Conservation (phyloP, 23 tunicate species). For the Ascidia mentula region DNA sequence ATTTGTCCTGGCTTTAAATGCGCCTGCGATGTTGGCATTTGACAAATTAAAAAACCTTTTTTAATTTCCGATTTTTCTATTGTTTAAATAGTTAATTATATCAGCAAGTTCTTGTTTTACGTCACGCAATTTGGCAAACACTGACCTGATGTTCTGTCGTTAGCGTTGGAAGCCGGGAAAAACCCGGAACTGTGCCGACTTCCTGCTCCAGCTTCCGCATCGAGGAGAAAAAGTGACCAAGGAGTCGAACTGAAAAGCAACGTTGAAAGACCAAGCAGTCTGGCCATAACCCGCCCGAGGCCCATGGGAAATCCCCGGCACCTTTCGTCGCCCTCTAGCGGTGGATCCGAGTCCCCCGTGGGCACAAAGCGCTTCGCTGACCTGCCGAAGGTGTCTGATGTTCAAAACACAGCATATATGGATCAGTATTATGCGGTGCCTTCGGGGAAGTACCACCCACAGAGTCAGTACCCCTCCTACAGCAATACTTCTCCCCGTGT, state of each 20-base stretch:
- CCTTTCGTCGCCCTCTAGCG: slow-evolving; percentile 49
- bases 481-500: background rate
- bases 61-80: no score
- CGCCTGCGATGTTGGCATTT: no score
- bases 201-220: slow-evolving; percentile 69
- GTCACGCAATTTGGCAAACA: no score
- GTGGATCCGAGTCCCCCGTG: slow-evolving; percentile 57
- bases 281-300: slow-evolving; percentile 81
- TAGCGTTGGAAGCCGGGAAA: slow-evolving; percentile 69
- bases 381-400: background rate
- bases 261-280: slow-evolving; percentile 67
- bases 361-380: slow-evolving; percentile 40
- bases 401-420: background rate
- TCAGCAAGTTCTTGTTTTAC: no score
- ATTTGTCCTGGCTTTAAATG: no score
- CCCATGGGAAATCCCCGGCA: slow-evolving; percentile 40
- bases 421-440: background rate
- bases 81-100: no score
- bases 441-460: background rate
- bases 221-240: slow-evolving; percentile 61
- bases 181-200: slow-evolving; percentile 89
- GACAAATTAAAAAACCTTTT: no score
- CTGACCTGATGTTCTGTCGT: no score
- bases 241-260: background rate
- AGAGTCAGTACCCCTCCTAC: slow-evolving; percentile 2